Conservation (phyloP, 2,888 invertebrate species). For the Xestoiulus laeticollis region DNA sequence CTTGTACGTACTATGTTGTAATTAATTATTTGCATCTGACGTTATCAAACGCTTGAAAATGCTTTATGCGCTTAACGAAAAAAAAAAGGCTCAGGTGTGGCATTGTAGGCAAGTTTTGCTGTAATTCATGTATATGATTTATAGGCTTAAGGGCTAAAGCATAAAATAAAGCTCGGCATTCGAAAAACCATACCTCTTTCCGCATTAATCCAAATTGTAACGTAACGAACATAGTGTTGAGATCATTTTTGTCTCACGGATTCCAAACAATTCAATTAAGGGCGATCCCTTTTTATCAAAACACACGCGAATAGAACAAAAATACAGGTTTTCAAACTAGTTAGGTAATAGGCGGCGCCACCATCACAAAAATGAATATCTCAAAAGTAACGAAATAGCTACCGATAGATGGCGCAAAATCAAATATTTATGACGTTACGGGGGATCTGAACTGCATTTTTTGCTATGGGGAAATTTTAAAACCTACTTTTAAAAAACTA, state of each 20-base stretch:
- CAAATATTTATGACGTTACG: too few species aligned
- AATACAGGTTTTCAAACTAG: slow-evolving; percentile 29
- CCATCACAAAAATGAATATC: not conserved
- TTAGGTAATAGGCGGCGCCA: not conserved
- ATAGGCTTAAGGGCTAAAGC: slow-evolving; percentile 12
- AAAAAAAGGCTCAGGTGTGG: slow-evolving; percentile 11
- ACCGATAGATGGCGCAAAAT: not conserved
- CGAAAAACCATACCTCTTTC: not conserved
- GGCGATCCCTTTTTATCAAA: slow-evolving; percentile 25
- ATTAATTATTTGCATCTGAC: not conserved
- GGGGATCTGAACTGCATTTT: too few species aligned
- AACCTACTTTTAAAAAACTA: too few species aligned
- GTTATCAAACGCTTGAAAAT: not conserved
- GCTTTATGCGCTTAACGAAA: not conserved
- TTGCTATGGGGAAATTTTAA: too few species aligned
- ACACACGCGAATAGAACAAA: not conserved
- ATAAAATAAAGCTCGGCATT: not conserved
- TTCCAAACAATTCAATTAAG: not conserved
- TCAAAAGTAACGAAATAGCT: not conserved
- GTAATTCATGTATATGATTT: not conserved
- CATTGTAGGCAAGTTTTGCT: slow-evolving; percentile 13
- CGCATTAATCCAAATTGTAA: not conserved
- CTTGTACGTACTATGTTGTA: not conserved
- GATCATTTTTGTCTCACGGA: not conserved
- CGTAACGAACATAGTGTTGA: not conserved